phyloP scores from a whole-genome alignment of 2,888 invertebrate genomes.

The Laothoe populi region DNA sequence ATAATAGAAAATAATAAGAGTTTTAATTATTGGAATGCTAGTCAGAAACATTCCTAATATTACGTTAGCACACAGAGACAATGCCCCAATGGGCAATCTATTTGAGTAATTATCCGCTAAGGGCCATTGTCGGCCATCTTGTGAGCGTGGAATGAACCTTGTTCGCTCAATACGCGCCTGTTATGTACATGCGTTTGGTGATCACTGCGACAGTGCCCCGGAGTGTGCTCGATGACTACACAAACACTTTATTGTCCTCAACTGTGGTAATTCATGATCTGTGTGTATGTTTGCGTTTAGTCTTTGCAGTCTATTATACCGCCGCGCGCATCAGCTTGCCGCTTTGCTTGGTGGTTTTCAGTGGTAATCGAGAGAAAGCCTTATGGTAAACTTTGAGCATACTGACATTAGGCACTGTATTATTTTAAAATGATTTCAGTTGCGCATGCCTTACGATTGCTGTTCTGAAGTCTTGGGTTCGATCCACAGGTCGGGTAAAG shows the following conservation, averaged over 20 bases:
- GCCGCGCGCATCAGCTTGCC: neutral
- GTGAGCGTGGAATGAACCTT: constrained; percentile 80
- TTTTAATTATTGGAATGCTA: constrained; percentile 55
- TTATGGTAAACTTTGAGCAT: neutral
- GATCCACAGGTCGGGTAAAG: too few species aligned
- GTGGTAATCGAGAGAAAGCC: neutral
- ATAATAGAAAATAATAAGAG: constrained; percentile 28
- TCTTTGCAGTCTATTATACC: constrained; percentile 23
- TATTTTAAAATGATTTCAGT: neutral
- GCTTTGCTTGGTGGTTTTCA: neutral
- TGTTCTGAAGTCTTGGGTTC: too few species aligned
- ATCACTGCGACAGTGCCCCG: constrained; percentile 61
- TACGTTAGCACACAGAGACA: constrained; percentile 72
- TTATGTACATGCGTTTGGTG: constrained; percentile 74
- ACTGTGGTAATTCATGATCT: constrained; percentile 49
- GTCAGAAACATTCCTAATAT: constrained; percentile 68
- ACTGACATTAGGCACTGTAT: neutral
- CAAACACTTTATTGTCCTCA: constrained; percentile 62
- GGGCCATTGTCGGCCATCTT: constrained; percentile 84
- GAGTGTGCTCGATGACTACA: constrained; percentile 65
- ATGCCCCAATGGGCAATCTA: constrained; percentile 84
- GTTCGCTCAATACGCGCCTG: constrained; percentile 73
- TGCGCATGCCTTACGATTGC: too few species aligned
- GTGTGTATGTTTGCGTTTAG: constrained; percentile 40
- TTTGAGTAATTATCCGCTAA: constrained; percentile 84